Conservation (phyloP, 2,797 vertebrate species). For the Sebastiscus albofasciatus region DNA sequence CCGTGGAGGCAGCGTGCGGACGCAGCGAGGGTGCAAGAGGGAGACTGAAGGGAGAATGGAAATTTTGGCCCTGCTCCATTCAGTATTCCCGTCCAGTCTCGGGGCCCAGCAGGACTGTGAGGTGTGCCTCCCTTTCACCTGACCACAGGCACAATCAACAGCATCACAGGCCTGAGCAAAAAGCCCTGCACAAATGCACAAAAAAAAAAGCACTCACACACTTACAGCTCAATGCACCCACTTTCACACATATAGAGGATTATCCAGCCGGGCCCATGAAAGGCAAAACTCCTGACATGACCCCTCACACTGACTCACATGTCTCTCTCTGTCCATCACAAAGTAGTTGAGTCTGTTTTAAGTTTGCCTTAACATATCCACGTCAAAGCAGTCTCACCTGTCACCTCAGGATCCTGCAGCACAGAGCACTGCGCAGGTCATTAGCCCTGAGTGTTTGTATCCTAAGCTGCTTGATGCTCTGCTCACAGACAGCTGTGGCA, state of each 20-base stretch:
- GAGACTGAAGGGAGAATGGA: constrained; percentile 27
- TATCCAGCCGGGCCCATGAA: constrained; percentile 29
- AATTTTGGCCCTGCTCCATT: constrained; percentile 57
- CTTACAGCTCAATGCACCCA: constrained; percentile 28
- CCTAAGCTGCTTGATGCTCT: constrained; percentile 35
- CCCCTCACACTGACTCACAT: constrained; percentile 6
- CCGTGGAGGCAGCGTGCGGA: constrained; percentile 8
- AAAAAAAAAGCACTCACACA: not conserved
- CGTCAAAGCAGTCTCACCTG: constrained; percentile 4
- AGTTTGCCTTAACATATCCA: not conserved
- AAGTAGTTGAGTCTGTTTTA: constrained; percentile 10
- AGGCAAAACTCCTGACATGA: constrained; percentile 44
- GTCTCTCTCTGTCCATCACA: constrained; percentile 34
- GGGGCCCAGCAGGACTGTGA: constrained; percentile 26
- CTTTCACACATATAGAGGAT: constrained; percentile 17
- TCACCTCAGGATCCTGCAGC: constrained; percentile 20
- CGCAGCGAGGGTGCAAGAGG: not conserved
- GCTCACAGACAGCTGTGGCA: constrained; percentile 40
- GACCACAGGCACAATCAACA: constrained; percentile 56
- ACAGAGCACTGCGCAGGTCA: constrained; percentile 2
- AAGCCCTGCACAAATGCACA: constrained; percentile 21
- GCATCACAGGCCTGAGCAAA: constrained; percentile 39
- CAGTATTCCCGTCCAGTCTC: constrained; percentile 52
- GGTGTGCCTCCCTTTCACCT: constrained; percentile 52
- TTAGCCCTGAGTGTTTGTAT: constrained; percentile 30